These are phyloP conservation scores for Spea multiplicata DNA, from an alignment of 2,113 vertebrate species.

Conservation along the genomic window DNA sequence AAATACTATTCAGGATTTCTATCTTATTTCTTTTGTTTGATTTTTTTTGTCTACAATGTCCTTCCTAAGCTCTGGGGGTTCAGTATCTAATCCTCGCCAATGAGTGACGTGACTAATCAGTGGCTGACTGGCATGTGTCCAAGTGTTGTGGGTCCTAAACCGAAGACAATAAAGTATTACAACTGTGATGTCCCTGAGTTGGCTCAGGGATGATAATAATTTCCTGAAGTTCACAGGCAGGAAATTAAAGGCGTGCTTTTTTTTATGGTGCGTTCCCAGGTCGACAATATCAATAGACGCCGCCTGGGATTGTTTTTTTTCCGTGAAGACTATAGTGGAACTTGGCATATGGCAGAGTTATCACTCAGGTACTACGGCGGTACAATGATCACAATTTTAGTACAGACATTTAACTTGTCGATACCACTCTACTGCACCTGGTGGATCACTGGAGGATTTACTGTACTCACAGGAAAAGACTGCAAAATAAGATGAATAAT, in stretches of 20 bases:
- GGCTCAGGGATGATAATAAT: constrained; percentile 24
- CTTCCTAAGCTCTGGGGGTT: constrained; percentile 17
- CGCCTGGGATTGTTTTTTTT: not conserved
- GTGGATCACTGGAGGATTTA: too few species aligned
- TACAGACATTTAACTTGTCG: too few species aligned
- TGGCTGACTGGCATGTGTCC: constrained; percentile 30
- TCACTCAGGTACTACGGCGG: too few species aligned
- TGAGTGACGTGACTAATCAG: constrained; percentile 32
- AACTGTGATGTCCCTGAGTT: constrained; percentile 9
- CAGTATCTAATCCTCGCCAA: constrained; percentile 13
- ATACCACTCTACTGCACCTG: too few species aligned
- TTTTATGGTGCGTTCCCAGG: not conserved
- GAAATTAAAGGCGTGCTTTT: constrained; percentile 21
- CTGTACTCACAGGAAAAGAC: too few species aligned
- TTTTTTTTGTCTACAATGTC: constrained; percentile 1
- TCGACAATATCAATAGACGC: not conserved
- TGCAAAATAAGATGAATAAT: too few species aligned
- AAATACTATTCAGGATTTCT: not conserved
- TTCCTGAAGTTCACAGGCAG: constrained; percentile 11
- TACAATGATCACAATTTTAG: too few species aligned
- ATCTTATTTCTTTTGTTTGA: not conserved
- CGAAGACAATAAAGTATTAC: constrained; percentile 15
- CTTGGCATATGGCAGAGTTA: too few species aligned
- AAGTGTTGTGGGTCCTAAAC: constrained; percentile 1
- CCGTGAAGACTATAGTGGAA: too few species aligned